Percentiles rank a stretch among this genome's conserved stretches.
These are phyloP conservation scores for Plemyria rubiginata DNA, from an alignment of 2,888 invertebrate species.

Conservation along the genomic window DNA sequence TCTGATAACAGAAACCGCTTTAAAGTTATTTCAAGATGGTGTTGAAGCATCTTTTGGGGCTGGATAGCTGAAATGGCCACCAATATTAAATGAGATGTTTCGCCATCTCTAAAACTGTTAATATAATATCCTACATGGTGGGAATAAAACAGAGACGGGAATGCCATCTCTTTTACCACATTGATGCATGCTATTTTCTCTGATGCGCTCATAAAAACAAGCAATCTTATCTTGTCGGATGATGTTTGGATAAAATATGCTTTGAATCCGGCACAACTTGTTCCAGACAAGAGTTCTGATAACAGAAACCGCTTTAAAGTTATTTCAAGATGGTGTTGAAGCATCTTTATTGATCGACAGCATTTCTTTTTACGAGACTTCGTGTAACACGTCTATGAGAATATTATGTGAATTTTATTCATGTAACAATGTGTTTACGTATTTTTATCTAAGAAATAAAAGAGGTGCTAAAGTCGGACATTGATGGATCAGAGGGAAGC, in stretches of 20 bases:
- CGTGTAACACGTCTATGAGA: constrained; percentile 9
- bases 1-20: constrained; percentile 37
- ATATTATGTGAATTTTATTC: constrained; percentile 23
- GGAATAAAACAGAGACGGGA: constrained; percentile 54
- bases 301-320: constrained; percentile 31
- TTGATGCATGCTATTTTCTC: constrained; percentile 73
- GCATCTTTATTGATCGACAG: constrained; percentile 36
- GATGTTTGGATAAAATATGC: constrained; percentile 62
- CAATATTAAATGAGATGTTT: too few species aligned
- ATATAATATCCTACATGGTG: constrained; percentile 44
- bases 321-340: constrained; percentile 34
- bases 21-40: constrained; percentile 31
- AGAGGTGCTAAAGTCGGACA: constrained; percentile 56
- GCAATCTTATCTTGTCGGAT: constrained; percentile 65
- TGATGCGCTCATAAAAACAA: constrained; percentile 68
- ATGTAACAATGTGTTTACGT: constrained; percentile 25
- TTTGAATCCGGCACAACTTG: constrained; percentile 40
- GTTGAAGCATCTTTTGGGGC: too few species aligned
- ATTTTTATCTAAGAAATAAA: constrained; percentile 34
- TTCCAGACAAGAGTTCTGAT: constrained; percentile 41
- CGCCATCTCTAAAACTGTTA: too few species aligned
- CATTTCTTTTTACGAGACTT: constrained; percentile 34
- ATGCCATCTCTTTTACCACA: constrained; percentile 55
- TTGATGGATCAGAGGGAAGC: constrained; percentile 69
- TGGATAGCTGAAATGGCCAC: too few species aligned